Percentiles rank a stretch among this genome's conserved stretches.
Conservation (phyloP, 2,113 vertebrate genomes). For the Chamaea fasciata region DNA sequence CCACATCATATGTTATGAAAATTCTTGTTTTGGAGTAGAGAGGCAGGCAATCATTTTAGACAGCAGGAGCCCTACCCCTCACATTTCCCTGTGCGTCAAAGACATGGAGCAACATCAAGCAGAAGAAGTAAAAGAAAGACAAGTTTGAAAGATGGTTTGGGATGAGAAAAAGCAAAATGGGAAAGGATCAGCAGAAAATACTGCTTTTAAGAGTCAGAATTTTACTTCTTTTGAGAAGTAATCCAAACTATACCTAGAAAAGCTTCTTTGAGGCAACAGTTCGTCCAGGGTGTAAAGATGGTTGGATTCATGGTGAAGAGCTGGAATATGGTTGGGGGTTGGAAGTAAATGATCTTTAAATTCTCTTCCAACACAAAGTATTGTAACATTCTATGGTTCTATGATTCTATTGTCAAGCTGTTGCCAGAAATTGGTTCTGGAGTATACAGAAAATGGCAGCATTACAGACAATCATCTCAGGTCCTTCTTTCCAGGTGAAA, state of each 20-base stretch:
- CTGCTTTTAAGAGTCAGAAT: background rate
- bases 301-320: background rate
- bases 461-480: background rate
- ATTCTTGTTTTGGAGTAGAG: background rate
- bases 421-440: background rate
- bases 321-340: background rate
- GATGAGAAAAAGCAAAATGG: background rate
- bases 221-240: background rate
- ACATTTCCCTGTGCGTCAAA: background rate
- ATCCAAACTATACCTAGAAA: background rate
- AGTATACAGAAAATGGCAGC: background rate
- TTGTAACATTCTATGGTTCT: background rate
- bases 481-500: background rate
- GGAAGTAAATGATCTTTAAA: background rate
- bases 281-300: background rate
- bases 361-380: background rate
- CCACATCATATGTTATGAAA: conserved; percentile 21
- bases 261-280: background rate
- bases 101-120: background rate
- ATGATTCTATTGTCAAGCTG: background rate
- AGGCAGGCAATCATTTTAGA: background rate
- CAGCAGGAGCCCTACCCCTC: background rate
- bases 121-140: background rate
- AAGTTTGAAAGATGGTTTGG: background rate
- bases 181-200: background rate